These are phyloP conservation scores for Drosophila elegans DNA, from an alignment of 1,140 invertebrate species.

Conservation along the genomic window DNA sequence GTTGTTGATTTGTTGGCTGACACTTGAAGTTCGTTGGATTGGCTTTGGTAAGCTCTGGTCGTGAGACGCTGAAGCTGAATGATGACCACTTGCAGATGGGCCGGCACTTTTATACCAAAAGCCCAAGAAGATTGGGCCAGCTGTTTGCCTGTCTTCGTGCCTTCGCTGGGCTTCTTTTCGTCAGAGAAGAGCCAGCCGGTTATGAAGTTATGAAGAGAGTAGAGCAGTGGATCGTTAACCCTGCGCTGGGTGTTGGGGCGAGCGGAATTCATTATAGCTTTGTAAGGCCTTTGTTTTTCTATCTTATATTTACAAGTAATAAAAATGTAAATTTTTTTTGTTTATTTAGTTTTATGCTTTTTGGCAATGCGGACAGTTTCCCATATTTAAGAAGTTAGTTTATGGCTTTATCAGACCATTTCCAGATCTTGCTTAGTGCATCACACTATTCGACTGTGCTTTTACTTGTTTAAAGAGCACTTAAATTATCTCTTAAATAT, in stretches of 20 bases:
- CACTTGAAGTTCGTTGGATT: slow-evolving; percentile 67
- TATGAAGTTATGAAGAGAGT: slow-evolving; percentile 12
- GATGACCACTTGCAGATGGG: slow-evolving; percentile 70
- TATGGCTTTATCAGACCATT: no score
- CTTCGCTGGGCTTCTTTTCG: slow-evolving; percentile 26
- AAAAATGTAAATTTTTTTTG: no score
- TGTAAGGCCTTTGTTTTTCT: no score
- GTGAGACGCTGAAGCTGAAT: slow-evolving; percentile 68
- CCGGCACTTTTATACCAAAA: slow-evolving; percentile 63
- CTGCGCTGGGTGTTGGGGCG: slow-evolving; percentile 6
- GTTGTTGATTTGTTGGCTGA: slow-evolving; percentile 68
- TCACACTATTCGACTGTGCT: no score
- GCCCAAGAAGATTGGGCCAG: slow-evolving; percentile 31
- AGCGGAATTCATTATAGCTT: not conserved
- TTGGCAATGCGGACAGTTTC: no score
- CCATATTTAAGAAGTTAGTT: no score
- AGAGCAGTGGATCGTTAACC: slow-evolving; percentile 30
- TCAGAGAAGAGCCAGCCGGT: slow-evolving; percentile 22
- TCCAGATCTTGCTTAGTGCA: no score
- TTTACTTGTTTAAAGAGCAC: no score
- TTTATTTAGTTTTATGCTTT: no score
- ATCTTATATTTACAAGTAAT: no score
- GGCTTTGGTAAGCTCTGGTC: slow-evolving; percentile 55
- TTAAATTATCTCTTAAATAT: no score
- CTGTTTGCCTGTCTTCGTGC: slow-evolving; percentile 8